Evolutionary conservation across 2,888 invertebrate genomes (phyloP).

Genomic region (Pachliopta kotzebuea): DNA sequence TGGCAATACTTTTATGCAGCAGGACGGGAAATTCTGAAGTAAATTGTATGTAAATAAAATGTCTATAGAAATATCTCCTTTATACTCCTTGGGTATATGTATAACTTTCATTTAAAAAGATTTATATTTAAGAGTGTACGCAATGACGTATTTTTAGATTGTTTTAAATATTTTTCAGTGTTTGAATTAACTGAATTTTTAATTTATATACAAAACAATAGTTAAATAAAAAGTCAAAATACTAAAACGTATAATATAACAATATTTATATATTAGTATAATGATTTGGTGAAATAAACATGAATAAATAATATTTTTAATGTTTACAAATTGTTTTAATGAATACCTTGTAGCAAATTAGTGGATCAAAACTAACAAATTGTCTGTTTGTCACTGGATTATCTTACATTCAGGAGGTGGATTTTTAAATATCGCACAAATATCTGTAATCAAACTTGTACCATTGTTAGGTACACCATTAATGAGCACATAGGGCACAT

Average conservation of each 20-base stretch:
- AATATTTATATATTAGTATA: no score
- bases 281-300: no score
- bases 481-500: constrained; percentile 49
- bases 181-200: neutral
- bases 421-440: constrained; percentile 33
- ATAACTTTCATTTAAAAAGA: neutral
- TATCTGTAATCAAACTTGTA: constrained; percentile 37
- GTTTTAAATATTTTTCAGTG: neutral
- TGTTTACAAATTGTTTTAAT: neutral
- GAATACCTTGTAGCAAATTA: neutral
- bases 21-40: constrained; percentile 10
- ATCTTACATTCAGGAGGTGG: constrained; percentile 36
- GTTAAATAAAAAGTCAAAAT: neutral
- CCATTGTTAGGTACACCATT: constrained; percentile 37
- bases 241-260: no score
- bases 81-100: neutral
- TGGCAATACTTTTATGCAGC: constrained; percentile 18
- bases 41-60: constrained; percentile 7
- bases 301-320: no score
- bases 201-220: neutral
- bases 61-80: neutral
- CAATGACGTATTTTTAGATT: neutral
- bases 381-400: neutral
- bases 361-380: neutral
- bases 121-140: neutral